These are phyloP conservation scores for Habrosyne pyritoides DNA, from an alignment of 2,888 invertebrate genomes.

Conservation along the genomic window DNA sequence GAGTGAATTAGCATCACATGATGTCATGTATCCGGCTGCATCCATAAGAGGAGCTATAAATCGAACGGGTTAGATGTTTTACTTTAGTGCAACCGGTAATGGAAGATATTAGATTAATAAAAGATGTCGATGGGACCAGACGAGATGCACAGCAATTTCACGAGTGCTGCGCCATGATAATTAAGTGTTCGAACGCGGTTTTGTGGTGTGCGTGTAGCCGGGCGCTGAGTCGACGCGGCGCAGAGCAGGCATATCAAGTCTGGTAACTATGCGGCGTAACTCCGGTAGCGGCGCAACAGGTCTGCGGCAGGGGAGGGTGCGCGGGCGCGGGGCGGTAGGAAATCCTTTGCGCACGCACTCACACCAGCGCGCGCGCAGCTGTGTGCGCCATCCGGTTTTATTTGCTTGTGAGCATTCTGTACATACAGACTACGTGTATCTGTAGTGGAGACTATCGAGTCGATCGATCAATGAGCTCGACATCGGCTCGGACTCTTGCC, in stretches of 20 bases:
- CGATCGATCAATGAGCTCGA: conserved; percentile 83
- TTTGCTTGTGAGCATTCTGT: conserved; percentile 61
- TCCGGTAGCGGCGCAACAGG: conserved; percentile 83
- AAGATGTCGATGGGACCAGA: conserved; percentile 72
- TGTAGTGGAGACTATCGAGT: conserved; percentile 69
- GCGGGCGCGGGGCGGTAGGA: conserved; percentile 75
- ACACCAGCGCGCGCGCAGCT: conserved; percentile 45
- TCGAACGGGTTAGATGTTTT: conserved; percentile 68
- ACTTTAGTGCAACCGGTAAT: conserved; percentile 71
- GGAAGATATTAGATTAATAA: conserved; percentile 74
- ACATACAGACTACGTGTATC: conserved; percentile 37
- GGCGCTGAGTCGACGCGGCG: conserved; percentile 46
- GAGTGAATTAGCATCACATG: conserved; percentile 73
- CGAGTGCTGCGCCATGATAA: conserved; percentile 74
- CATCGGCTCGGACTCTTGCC: conserved; percentile 74
- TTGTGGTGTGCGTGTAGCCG: conserved; percentile 65
- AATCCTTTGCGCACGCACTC: conserved; percentile 76
- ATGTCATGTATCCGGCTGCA: conserved; percentile 75
- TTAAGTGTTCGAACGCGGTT: conserved; percentile 69
- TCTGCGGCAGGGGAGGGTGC: conserved; percentile 72
- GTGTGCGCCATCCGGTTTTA: conserved; percentile 81
- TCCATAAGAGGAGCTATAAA: conserved; percentile 65
- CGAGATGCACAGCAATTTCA: conserved; percentile 75
- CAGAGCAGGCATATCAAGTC: conserved; percentile 77
- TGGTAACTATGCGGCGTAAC: conserved; percentile 84